Evolutionary conservation across 2,888 invertebrate species (phyloP).

Genomic region (Bruchidius siliquastri): DNA sequence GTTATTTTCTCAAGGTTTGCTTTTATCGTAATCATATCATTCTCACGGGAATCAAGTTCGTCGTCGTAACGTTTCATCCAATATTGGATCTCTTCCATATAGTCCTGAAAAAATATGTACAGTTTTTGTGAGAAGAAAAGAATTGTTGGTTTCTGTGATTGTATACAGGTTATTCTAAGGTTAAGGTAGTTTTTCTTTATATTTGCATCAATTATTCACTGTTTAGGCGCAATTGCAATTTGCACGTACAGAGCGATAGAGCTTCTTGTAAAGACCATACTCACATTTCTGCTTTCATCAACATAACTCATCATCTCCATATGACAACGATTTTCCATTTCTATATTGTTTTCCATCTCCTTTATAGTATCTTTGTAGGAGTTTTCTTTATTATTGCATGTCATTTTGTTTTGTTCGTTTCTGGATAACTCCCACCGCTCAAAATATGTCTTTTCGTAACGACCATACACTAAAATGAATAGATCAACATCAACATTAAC

Average conservation of each 20-base stretch:
- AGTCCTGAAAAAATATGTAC: constrained; percentile 29
- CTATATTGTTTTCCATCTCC: constrained; percentile 22
- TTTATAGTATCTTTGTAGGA: constrained; percentile 19
- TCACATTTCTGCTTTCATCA: constrained; percentile 30
- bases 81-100: constrained; percentile 30
- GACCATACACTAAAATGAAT: constrained; percentile 19
- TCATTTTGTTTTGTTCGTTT: constrained; percentile 29
- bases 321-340: constrained; percentile 32
- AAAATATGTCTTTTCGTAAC: constrained; percentile 22
- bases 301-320: constrained; percentile 29
- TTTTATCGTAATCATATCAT: constrained; percentile 28
- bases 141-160: too few species aligned
- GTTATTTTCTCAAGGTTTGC: constrained; percentile 26
- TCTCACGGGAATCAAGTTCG: constrained; percentile 33
- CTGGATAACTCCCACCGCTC: constrained; percentile 34
- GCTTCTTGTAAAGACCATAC: too few species aligned
- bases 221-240: too few species aligned
- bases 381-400: constrained; percentile 28
- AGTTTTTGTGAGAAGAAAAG: too few species aligned
- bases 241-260: too few species aligned
- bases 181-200: too few species aligned
- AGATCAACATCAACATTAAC: too few species aligned
- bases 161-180: too few species aligned
- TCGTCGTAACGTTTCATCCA: constrained; percentile 39
- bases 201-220: too few species aligned